phyloP scores from a whole-genome alignment of 1,140 invertebrate species.

The Geopemphigus sp. region DNA sequence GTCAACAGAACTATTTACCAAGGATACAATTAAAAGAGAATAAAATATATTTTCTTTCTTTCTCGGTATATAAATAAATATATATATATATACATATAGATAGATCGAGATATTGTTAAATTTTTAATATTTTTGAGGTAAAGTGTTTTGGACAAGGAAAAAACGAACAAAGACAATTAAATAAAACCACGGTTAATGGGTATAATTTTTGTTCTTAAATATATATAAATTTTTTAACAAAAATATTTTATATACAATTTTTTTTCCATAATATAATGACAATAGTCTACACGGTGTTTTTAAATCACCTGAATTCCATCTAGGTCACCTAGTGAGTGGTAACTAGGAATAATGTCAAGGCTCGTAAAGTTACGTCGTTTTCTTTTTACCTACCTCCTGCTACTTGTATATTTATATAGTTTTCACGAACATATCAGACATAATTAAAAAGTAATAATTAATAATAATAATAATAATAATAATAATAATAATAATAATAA shows the following conservation, averaged over 20 bases:
- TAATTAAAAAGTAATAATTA: conserved; percentile 35
- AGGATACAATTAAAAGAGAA: too few species aligned
- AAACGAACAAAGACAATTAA: neutral
- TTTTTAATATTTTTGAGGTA: too few species aligned
- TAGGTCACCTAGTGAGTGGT: conserved; percentile 47
- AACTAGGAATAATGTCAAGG: conserved; percentile 48
- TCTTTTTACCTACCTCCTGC: conserved; percentile 26
- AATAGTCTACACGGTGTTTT: conserved; percentile 29
- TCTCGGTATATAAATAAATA: too few species aligned
- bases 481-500: conserved; percentile 41
- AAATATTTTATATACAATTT: conserved; percentile 49
- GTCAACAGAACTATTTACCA: too few species aligned
- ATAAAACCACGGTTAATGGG: conserved; percentile 45
- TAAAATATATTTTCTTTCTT: too few species aligned
- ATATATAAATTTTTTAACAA: conserved; percentile 49
- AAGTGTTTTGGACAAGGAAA: too few species aligned
- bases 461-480: conserved; percentile 24
- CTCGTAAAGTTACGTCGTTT: conserved; percentile 32
- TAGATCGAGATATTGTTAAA: too few species aligned
- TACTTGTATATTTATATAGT: neutral
- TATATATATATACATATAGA: too few species aligned
- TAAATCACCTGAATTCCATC: conserved; percentile 39
- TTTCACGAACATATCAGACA: conserved; percentile 12
- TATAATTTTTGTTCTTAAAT: conserved; percentile 49
- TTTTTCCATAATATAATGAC: conserved; percentile 25